Evolutionary conservation across 2,888 invertebrate species (phyloP), one percentile per base, ranked within the genome.

Genomic region (Trissoscelio sp.): DNA sequence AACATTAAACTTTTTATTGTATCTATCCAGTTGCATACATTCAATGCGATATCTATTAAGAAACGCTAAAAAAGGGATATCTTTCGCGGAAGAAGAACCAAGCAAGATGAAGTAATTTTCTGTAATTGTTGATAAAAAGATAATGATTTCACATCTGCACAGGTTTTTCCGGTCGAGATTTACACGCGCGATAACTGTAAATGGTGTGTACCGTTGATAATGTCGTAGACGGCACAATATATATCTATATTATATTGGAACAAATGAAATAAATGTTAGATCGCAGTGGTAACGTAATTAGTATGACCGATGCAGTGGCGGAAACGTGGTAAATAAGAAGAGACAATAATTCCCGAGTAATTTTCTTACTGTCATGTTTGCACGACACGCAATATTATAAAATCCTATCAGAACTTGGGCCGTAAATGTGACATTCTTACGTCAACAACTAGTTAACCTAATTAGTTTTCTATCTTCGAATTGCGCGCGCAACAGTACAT

Each of bases 381-480:
- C 48, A 16, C n/a, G 22, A 14, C 55, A 64, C 58, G 74, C 67
- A 18, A 77, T 53, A 53, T 60, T 60, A 31, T 60, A n/a, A 42
- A 66, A 67, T 51, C 46, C 42, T 11, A 28, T 57, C 57, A 37
- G 16, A 66, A 75, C 37, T 48, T 48, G 9, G 11, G 16, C 62
- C 48, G 62, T 55, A 31, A 73, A 37, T 44, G 73, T 62, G 69
- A 70, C 57, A 53, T 48, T 58, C 55, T 64, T 28, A 16, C 46
- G 44, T 34, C 55, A 48, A 0, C 20, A 72, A 62, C 80, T 80
- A 74, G 79, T 84, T 84, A 82, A 84, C 83, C 81, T 77, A 83
- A 83, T 84, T 83, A 80, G 69, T 79, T 80, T 66, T 64, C 83
- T 81, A 81, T 82, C 69, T 55, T 78, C 46, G 39, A 74, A 24